phyloP scores from a whole-genome alignment of 2,113 vertebrate species.

The Chunga burmeisteri region DNA sequence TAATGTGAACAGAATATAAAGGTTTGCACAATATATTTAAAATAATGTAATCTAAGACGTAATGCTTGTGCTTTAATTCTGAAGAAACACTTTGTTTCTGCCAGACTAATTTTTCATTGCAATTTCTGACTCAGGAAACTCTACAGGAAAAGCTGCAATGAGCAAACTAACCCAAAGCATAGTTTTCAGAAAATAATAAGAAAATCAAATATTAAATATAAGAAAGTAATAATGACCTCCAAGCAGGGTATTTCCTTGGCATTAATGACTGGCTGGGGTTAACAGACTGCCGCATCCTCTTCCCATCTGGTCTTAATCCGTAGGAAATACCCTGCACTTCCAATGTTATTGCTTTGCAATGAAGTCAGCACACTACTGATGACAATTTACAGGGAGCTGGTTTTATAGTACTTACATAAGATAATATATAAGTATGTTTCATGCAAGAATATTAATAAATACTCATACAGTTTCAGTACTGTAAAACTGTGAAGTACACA shows the following conservation, averaged over 20 bases:
- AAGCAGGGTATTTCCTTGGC: background rate
- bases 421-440: background rate
- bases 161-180: background rate
- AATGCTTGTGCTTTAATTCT: background rate
- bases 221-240: background rate
- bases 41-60: background rate
- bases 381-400: background rate
- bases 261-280: background rate
- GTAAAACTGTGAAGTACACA: background rate
- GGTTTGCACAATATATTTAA: background rate
- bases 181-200: background rate
- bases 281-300: background rate
- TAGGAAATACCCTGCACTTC: background rate
- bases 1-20: background rate
- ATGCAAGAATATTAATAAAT: background rate
- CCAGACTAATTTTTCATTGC: background rate
- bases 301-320: conserved; percentile 2
- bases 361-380: background rate
- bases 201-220: background rate
- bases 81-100: background rate
- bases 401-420: background rate
- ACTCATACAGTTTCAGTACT: background rate
- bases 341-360: background rate
- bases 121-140: background rate
- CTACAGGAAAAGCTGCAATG: background rate